phyloP scores from a whole-genome alignment of 2,888 invertebrate genomes.

The Meganola albula region DNA sequence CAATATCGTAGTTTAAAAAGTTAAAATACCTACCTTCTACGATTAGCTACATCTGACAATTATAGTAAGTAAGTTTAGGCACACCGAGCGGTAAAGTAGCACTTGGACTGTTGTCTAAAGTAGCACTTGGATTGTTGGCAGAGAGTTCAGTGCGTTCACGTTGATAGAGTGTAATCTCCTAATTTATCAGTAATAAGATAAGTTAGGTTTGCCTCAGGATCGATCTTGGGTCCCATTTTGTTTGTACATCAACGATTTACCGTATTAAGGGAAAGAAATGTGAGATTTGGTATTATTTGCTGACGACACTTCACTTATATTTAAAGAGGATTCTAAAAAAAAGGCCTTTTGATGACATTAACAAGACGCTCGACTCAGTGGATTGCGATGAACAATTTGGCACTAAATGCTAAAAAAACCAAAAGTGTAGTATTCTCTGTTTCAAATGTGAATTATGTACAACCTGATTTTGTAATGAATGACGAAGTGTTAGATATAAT shows the following conservation, averaged over 20 bases:
- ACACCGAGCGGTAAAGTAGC: too few species aligned
- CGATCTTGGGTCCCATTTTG: conserved; percentile 1
- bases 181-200: too few species aligned
- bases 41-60: too few species aligned
- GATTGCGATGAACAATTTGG: conserved; percentile 9
- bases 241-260: conserved; percentile 9
- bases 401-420: conserved; percentile 12
- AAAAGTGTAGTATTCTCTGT: conserved; percentile 13
- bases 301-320: conserved; percentile 9
- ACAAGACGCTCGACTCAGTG: not conserved
- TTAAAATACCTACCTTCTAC: conserved; percentile 92
- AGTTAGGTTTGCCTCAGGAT: too few species aligned
- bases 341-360: not conserved
- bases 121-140: conserved; percentile 61
- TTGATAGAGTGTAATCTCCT: conserved; percentile 95
- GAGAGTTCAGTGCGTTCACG: too few species aligned
- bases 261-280: not conserved
- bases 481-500: conserved; percentile 1
- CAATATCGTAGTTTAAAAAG: too few species aligned
- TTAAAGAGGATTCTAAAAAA: conserved; percentile 4
- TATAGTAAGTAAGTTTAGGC: too few species aligned
- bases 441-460: conserved; percentile 7
- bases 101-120: conserved; percentile 89
- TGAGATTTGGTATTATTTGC: conserved; percentile 6
- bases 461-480: conserved; percentile 1